Base-by-base conservation (phyloP, 2,113 vertebrate genomes). In the Columba janthina region DNA sequence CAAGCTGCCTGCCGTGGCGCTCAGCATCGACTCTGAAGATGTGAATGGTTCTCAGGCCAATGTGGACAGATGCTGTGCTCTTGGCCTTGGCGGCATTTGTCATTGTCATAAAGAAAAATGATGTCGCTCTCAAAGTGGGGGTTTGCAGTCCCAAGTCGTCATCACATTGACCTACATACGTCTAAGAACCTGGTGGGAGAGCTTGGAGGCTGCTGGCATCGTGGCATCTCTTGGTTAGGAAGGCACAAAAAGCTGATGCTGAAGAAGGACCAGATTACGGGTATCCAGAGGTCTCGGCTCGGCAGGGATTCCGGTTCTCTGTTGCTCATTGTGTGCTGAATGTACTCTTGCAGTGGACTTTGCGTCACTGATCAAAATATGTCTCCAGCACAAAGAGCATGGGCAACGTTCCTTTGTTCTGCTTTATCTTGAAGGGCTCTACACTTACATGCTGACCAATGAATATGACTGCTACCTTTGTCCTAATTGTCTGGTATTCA, bases 341-440 rank as follows among this genome's bases (percentile, higher is more conserved):
- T 58, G 85, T 91, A 75, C 66, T 96, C 79, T 91, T 82, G 80
- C 44, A 61, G 15, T 42, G 77, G 88, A 93, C 83, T 91, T 95
- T 32, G 44, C 9, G 2, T 94, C 80, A 57, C 65, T 61, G 84
- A 78, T 80, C 42, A 66, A 88, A 94, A 11, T 48, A 12, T 71
- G 86, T 84, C 51, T 90, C 58, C 0, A 1, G 61, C 90, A 89
- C 90, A 71, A 86, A 79, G 48, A 90, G 77, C 81, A 46, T 40
- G 73, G 85, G 90, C 76, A 75, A 16, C 0, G 1, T 83, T 91
- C 88, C 64, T 93, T 96, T 91, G 62, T 95, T 94, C 86, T 89
- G 90, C 94, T 94, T 89, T 77, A 64, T 24, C 93, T 91, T 6
- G 44, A 96, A 96, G 96, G 96, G 96, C 93, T 97, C 81, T 94